Evolutionary conservation across 1,140 invertebrate genomes (phyloP), one percentile per base, ranked within the genome.

Genomic region (Hycleus phaleratus): DNA sequence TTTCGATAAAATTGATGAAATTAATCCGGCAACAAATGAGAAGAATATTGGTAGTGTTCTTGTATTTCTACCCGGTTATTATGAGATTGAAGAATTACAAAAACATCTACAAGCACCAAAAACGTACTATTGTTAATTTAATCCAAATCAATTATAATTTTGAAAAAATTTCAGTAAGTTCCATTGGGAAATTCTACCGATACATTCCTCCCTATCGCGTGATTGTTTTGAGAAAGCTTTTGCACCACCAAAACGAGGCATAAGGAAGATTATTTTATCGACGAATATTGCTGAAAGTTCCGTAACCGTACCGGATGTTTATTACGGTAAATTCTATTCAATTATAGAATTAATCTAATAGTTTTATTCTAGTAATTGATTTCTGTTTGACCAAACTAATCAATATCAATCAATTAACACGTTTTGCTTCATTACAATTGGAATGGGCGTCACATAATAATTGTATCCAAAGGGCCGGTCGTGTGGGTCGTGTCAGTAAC

Each of bases 211-310:
- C 39, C 75, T 91, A 46, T 80, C 86, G 0, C 73, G 73, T 48
- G 70, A 80, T n/a, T 84, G 90, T 63, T 91, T 94, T 66, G 76
- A 78, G 9, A 75, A 76, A 46, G 86, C 87, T 11, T 93, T 93
- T 71, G 64, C 76, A 9, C 66, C 72, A 8, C 68, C 82, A 3
- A 77, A 79, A 18, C 46, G 63, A 0, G 80, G 81, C 1, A 71
- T 76, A 38, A 77, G 91, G 46, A 97, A 96, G 77, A 82, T 95
- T 60, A 97, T 99, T 70, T 76, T 99, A 1, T 82, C 94, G 0
- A 98, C 96, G 4, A 96, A 98, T 74, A 95, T 98, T 63, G 94
- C 95, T 0, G 97, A 99, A 76, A 97, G 92, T 71, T 95, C 94
- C 25, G 90, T 99, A 46, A 98, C 96, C 4, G 91, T 99, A 38